phyloP scores from a whole-genome alignment of 2,888 invertebrate genomes.

The Archips xylosteana region DNA sequence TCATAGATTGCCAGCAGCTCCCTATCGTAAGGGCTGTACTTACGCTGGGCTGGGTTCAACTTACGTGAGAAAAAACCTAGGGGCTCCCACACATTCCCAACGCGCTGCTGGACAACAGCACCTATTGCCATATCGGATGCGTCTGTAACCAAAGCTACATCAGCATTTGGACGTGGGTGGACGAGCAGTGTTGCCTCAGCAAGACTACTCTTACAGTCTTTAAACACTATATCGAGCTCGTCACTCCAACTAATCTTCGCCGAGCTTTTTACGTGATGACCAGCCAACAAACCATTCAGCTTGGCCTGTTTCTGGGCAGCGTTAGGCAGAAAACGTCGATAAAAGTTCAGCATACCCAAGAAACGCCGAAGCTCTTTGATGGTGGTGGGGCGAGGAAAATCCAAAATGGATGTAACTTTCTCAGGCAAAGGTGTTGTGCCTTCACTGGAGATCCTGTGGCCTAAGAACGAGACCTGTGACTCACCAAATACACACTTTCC shows the following conservation, averaged over 20 bases:
- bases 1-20: constrained; percentile 57
- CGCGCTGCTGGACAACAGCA: not conserved
- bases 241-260: constrained; percentile 43
- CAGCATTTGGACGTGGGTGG: constrained; percentile 2
- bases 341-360: constrained; percentile 25
- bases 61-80: constrained; percentile 55
- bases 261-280: not conserved
- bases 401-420: constrained; percentile 2
- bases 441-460: constrained; percentile 7
- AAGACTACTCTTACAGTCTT: not conserved
- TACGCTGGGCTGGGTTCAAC: constrained; percentile 50
- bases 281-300: constrained; percentile 9
- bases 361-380: constrained; percentile 26
- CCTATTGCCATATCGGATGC: not conserved
- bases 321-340: constrained; percentile 4
- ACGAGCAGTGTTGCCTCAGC: not conserved
- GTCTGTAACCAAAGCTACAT: not conserved
- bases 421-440: constrained; percentile 20
- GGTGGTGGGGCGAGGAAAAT: constrained; percentile 16
- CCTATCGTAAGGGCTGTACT: constrained; percentile 59
- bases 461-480: constrained; percentile 12
- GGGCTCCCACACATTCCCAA: not conserved
- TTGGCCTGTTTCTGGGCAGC: constrained; percentile 10
- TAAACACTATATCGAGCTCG: not conserved
- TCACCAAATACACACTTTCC: constrained; percentile 23